Percentiles rank a stretch among this genome's conserved stretches.
These are phyloP conservation scores for Phalacrocorax carbo DNA, from an alignment of 2,113 vertebrate genomes.

Conservation along the genomic window DNA sequence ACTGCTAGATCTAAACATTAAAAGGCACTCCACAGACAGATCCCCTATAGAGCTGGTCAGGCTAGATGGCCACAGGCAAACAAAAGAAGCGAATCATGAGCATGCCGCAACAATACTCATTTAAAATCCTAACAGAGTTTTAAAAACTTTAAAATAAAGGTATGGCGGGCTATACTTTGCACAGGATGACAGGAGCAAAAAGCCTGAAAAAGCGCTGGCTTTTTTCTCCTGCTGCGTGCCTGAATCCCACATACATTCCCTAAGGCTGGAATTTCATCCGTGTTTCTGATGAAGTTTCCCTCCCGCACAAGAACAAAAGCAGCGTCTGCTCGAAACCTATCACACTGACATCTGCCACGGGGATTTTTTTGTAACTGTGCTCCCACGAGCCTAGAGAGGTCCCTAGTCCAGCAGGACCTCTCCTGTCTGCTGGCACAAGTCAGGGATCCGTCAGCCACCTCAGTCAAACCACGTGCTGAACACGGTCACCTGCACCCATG, in stretches of 20 bases:
- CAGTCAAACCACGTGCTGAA: not conserved
- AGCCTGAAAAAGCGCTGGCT: not conserved
- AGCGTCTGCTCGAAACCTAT: not conserved
- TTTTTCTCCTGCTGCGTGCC: not conserved
- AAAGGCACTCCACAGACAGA: slow-evolving; percentile 63
- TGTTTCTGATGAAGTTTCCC: not conserved
- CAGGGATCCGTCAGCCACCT: not conserved
- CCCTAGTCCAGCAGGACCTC: not conserved
- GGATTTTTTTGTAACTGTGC: not conserved
- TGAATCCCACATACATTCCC: slow-evolving; percentile 10
- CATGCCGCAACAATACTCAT: not conserved
- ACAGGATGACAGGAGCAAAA: not conserved
- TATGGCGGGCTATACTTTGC: not conserved
- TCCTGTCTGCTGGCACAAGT: not conserved
- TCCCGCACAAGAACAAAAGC: not conserved
- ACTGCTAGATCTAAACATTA: slow-evolving; percentile 72
- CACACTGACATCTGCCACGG: not conserved
- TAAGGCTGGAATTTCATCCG: slow-evolving; percentile 29
- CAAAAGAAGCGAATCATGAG: slow-evolving; percentile 38
- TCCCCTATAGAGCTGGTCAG: slow-evolving; percentile 36
- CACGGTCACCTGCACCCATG: not conserved
- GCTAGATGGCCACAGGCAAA: slow-evolving; percentile 25
- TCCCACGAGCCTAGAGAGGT: not conserved
- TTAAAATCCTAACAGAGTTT: slow-evolving; percentile 25
- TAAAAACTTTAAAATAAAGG: not conserved